Evolutionary conservation across 37 sponge, comb jelly and placozoan species (phyloP).

Genomic region (Axinella damicornis): DNA sequence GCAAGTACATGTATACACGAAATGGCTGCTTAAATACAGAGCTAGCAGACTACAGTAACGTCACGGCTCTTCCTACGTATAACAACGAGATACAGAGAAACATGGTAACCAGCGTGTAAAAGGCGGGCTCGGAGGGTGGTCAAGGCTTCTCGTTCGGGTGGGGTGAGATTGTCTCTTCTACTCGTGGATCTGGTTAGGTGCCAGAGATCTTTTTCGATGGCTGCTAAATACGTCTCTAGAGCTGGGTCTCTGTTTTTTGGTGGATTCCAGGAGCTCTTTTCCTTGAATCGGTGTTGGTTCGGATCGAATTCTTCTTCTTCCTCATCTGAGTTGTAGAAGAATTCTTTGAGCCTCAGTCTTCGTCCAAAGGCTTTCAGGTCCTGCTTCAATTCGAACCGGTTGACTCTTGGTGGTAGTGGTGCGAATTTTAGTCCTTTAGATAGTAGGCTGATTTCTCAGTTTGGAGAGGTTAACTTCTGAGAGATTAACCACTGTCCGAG

Average conservation of each 20-base stretch:
- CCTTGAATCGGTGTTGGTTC: not conserved
- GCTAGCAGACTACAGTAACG: too few species aligned
- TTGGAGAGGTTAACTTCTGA: not conserved
- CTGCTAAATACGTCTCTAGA: not conserved
- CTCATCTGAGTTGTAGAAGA: not conserved
- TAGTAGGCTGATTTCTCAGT: not conserved
- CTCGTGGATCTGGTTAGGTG: not conserved
- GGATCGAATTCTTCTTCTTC: not conserved
- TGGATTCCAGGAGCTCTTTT: not conserved
- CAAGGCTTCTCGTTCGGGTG: not conserved
- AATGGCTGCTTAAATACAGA: too few species aligned
- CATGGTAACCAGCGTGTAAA: too few species aligned
- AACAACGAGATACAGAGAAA: too few species aligned
- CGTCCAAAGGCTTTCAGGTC: slow-evolving; percentile 2
- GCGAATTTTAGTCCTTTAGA: slow-evolving; percentile 11
- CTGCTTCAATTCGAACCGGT: not conserved
- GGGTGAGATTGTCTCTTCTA: not conserved
- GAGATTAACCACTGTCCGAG: not conserved
- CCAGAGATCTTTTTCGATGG: not conserved
- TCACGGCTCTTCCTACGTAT: too few species aligned
- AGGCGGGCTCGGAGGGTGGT: not conserved
- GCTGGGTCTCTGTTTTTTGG: slow-evolving; percentile 12
- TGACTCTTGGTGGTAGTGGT: not conserved
- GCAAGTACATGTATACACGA: too few species aligned
- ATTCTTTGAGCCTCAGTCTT: not conserved